Evolutionary conservation across 2,797 vertebrate genomes (phyloP), one percentile per base, ranked within the genome.

Genomic region (Enteromius afrohamiltoni): DNA sequence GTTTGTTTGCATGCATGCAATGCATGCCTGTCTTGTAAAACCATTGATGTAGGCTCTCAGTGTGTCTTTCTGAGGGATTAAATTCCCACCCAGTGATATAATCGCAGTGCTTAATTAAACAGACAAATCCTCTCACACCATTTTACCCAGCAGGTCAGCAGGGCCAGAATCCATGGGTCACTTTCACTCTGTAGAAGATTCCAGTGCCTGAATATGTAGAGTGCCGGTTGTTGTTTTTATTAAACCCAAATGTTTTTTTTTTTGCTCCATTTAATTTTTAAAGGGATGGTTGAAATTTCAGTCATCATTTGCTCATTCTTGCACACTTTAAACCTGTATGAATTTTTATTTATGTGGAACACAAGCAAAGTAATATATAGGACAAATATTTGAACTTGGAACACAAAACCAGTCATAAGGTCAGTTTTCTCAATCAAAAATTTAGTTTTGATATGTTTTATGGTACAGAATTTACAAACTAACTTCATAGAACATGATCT

Each of bases 41-140:
- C 40, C 71, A 51, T 19, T 13, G 62, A 74, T 79, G 42, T 79
- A 84, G 79, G 64, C 80, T 83, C 75, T 23, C 5, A 55, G 29
- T 69, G 17, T 31, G 23, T 65, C 73, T 74, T 31, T 80, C 45
- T 9, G 3, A 73, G 62, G 77, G 83, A 87, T 88, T 88, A 84
- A 68, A 77, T 78, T 75, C 51, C 74, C 53, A 49, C 75, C 70
- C 17, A 21, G 79, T 40, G 80, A 85, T 86, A 71, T 85, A 82
- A 84, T 86, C 85, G 31, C 79, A 40, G 68, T 26, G 4, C 77
- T 83, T 80, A 87, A 89, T 87, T 82, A 85, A 87, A 81, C 68
- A 78, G 80, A 49, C 85, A 85, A 78, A 88, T 86, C 85, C 84
- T 68, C 78, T 76, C 79, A 31, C 68, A 51, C 71, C 37, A 71